Evolutionary conservation across 1,140 invertebrate species (phyloP).

Genomic region (Drosophila virilis): DNA sequence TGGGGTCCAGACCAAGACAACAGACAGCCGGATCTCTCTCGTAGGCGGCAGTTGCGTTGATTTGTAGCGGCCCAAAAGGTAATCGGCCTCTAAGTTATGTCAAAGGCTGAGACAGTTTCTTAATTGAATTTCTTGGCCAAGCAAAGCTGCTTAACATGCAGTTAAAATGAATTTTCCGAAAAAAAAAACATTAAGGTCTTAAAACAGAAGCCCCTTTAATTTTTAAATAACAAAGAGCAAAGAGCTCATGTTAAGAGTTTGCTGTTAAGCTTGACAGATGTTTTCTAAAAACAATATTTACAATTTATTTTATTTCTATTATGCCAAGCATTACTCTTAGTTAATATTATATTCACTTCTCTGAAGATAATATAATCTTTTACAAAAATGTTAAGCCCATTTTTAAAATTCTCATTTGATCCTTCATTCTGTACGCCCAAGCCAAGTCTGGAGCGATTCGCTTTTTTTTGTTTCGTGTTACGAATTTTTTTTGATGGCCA

Average conservation of each 20-base stretch:
- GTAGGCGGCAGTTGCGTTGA: slow-evolving; percentile 59
- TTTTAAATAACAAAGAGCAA: neutral
- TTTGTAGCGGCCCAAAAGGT: slow-evolving; percentile 48
- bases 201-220: slow-evolving; percentile 8
- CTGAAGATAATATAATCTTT: slow-evolving; percentile 9
- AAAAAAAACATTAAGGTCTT: neutral
- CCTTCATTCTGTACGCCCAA: slow-evolving; percentile 1
- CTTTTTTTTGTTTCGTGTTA: slow-evolving; percentile 40
- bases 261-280: neutral
- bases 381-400: slow-evolving; percentile 14
- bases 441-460: slow-evolving; percentile 6
- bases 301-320: neutral
- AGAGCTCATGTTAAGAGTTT: neutral
- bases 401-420: slow-evolving; percentile 24
- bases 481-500: slow-evolving; percentile 24
- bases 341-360: slow-evolving; percentile 4
- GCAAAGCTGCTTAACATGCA: slow-evolving; percentile 6
- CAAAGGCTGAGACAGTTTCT: slow-evolving; percentile 63
- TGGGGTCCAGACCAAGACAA: slow-evolving; percentile 42
- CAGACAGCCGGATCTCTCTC: slow-evolving; percentile 28
- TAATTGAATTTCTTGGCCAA: slow-evolving; percentile 67
- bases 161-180: neutral
- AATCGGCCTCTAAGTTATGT: slow-evolving; percentile 70
- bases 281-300: neutral
- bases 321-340: neutral